A percentile compares a stretch with the other conserved stretches of the same genome.
These are phyloP conservation scores for Exaiptasia diaphana DNA, from an alignment of 64 coral and sea anemone genomes.

Conservation along the genomic window DNA sequence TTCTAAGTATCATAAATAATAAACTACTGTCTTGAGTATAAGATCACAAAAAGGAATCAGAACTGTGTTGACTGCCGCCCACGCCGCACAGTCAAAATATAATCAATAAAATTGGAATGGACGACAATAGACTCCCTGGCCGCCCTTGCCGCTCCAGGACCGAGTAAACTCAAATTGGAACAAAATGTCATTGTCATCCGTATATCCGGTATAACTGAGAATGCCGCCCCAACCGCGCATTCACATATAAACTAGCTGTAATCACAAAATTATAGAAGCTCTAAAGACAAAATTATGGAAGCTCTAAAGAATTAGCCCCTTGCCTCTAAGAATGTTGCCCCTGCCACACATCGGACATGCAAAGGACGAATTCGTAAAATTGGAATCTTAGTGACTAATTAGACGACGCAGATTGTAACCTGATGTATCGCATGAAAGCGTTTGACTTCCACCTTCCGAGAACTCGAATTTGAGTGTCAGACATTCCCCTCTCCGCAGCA, in stretches of 20 bases:
- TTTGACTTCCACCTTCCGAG: background rate
- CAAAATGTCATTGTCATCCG: background rate
- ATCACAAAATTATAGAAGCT: too few species aligned
- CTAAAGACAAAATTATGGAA: too few species aligned
- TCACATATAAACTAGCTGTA: background rate
- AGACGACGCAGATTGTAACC: background rate
- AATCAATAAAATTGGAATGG: background rate
- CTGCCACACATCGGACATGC: background rate
- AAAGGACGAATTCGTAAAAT: background rate
- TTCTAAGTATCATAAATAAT: background rate
- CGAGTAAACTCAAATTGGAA: background rate
- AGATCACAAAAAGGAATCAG: too few species aligned
- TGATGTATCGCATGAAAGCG: background rate
- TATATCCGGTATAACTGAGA: background rate
- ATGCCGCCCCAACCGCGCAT: background rate
- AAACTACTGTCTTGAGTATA: background rate
- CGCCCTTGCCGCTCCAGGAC: background rate
- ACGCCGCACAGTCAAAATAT: background rate
- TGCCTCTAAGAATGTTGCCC: background rate
- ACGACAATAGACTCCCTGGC: background rate
- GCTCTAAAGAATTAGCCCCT: background rate
- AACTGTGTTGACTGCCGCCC: background rate
- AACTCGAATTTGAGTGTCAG: background rate
- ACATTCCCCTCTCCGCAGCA: background rate
- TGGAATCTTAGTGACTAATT: background rate